Evolutionary conservation across 2,888 invertebrate species (phyloP), one percentile per base, ranked within the genome.

Genomic region (Drosophila prostipennis): DNA sequence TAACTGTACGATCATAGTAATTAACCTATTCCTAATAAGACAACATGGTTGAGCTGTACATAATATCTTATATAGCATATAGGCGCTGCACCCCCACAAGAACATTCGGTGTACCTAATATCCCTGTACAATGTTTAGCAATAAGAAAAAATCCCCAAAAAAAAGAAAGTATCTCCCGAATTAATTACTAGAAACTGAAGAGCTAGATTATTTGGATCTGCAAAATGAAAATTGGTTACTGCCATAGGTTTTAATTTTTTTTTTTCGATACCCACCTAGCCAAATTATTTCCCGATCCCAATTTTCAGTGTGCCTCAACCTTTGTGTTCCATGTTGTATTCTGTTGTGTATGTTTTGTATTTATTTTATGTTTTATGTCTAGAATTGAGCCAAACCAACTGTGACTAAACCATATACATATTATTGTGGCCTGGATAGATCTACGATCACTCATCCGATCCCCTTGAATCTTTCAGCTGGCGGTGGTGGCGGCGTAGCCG

Each of bases 401-500:
- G 82, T 82, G 85, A 82, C 87, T 82, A 82, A 82, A 87, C 69
- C 61, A 16, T 29, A 42, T 69, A 53, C 40, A 51, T n/a, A 13
- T 10, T 42, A 1, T 7, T 43, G 13, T 43, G 23, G 23, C 10
- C 1, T 14, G 16, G 3, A 40, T 26, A 23, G 13, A 39, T 14
- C 32, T 19, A 5, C 11, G 19, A 11, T 32, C 34, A 23, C 32
- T 32, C 10, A 36, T 16, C 7, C 6, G 42, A 64, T 54, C 46
- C 37, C n/a, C 46, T 63, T 36, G 26, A 55, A 58, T 73, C 65
- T 84, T 82, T 64, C 80, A 80, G 89, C 90, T 75, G 79, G 59
- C 39, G 63, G 45, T 74, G 79, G 59, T 19, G 63, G 72, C 11
- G 73, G 72, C 8, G 73, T 78, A 85, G 91, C 93, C 93, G 79